Conservation (phyloP, 2,797 vertebrate species). For the Columba guinea region DNA sequence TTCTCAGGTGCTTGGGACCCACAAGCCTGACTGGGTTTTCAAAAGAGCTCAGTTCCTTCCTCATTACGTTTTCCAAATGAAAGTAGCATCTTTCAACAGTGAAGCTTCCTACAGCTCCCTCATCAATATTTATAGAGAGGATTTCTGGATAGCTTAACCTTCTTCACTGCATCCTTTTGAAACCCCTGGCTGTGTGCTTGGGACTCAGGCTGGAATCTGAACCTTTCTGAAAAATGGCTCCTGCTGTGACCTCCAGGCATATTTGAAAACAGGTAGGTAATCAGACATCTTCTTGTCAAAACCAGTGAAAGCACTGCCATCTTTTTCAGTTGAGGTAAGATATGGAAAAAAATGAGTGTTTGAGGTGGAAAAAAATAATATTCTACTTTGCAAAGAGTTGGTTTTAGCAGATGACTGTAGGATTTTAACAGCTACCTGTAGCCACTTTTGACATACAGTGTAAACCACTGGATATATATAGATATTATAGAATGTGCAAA, state of each 20-base stretch:
- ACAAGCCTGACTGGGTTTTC: not conserved
- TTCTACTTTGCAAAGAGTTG: not conserved
- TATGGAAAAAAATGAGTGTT: not conserved
- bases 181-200: rapidly evolving
- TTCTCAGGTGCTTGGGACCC: not conserved
- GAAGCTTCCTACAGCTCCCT: not conserved
- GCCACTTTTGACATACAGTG: not conserved
- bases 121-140: not conserved
- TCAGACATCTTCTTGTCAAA: not conserved
- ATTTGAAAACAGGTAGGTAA: not conserved
- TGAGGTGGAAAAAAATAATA: not conserved
- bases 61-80: not conserved
- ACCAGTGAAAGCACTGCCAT: not conserved
- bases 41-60: not conserved
- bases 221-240: not conserved
- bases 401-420: not conserved
- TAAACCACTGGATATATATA: not conserved
- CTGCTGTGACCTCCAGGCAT: not conserved
- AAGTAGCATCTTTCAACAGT: not conserved
- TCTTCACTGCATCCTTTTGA: not conserved
- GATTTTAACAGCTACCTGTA: not conserved
- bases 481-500: not conserved
- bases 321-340: not conserved
- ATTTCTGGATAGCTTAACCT: slow-evolving; percentile 23
- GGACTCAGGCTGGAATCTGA: not conserved